Conservation (phyloP, 2,113 vertebrate genomes). For the Panthera uncia region DNA sequence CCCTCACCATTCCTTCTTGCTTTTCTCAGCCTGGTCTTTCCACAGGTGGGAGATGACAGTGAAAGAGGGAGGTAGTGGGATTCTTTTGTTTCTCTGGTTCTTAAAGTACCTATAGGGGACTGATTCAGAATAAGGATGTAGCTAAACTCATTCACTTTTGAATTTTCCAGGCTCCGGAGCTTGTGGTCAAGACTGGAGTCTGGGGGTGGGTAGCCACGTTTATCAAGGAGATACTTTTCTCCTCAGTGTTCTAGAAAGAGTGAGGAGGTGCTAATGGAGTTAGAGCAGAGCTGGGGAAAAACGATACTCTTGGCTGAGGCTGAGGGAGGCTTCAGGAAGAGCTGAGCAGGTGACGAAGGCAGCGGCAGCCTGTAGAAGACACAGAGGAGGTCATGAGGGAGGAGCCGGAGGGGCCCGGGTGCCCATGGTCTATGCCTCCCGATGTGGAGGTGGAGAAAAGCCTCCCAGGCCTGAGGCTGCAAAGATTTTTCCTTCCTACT, state of each 20-base stretch:
- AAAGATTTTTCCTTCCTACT: neutral
- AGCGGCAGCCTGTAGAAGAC: neutral
- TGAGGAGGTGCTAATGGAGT: neutral
- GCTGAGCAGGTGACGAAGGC: neutral
- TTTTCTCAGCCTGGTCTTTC: neutral
- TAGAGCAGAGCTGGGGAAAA: neutral
- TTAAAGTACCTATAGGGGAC: neutral
- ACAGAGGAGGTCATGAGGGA: accelerated
- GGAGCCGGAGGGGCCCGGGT: neutral
- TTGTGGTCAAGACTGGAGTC: neutral
- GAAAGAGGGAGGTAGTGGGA: neutral
- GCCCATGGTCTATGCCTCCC: neutral
- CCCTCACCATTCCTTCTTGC: neutral
- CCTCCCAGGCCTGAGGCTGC: neutral
- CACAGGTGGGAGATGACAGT: neutral
- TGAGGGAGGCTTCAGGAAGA: neutral
- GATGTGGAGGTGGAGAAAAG: neutral
- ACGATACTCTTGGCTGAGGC: neutral
- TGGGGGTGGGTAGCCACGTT: neutral
- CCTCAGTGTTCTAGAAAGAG: neutral
- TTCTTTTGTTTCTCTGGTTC: neutral
- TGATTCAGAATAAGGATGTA: neutral
- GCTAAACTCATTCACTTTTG: neutral
- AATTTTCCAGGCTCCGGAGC: neutral
- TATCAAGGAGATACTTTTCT: neutral